phyloP scores from a whole-genome alignment of 2,888 invertebrate species.

The Netelia fuscicornis region DNA sequence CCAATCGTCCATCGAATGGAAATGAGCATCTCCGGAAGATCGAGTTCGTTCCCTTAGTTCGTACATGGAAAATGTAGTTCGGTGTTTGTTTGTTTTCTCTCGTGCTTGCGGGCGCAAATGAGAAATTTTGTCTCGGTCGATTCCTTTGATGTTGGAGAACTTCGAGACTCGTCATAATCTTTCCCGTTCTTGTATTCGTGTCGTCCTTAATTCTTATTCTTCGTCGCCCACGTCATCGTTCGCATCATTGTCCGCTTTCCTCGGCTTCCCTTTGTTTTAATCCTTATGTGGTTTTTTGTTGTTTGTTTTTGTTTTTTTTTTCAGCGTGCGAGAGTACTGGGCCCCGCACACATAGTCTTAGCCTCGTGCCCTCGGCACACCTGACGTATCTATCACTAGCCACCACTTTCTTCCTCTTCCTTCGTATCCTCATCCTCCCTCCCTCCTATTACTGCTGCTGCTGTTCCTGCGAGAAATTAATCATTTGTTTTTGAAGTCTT shows the following conservation, averaged over 20 bases:
- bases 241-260: conserved; percentile 15
- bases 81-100: background rate
- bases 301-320: conserved; percentile 40
- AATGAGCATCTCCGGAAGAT: background rate
- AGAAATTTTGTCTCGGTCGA: background rate
- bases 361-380: conserved; percentile 80
- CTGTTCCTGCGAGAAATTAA: conserved; percentile 60
- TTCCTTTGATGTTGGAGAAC: background rate
- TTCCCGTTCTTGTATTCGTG: too few species aligned
- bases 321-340: conserved; percentile 79
- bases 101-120: background rate
- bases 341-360: conserved; percentile 82
- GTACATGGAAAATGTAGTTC: background rate
- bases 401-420: conserved; percentile 77
- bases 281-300: background rate
- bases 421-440: conserved; percentile 71
- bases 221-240: conserved; percentile 23
- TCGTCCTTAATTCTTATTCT: conserved; percentile 18
- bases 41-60: background rate
- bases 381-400: conserved; percentile 82
- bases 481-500: background rate
- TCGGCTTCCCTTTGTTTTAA: conserved; percentile 21
- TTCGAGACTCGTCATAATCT: background rate
- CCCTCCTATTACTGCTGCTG: conserved; percentile 76
- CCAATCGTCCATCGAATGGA: too few species aligned